These are phyloP conservation scores for Pseudococcus jackbeardsleyi DNA, from an alignment of 2,888 invertebrate species.

Conservation along the genomic window DNA sequence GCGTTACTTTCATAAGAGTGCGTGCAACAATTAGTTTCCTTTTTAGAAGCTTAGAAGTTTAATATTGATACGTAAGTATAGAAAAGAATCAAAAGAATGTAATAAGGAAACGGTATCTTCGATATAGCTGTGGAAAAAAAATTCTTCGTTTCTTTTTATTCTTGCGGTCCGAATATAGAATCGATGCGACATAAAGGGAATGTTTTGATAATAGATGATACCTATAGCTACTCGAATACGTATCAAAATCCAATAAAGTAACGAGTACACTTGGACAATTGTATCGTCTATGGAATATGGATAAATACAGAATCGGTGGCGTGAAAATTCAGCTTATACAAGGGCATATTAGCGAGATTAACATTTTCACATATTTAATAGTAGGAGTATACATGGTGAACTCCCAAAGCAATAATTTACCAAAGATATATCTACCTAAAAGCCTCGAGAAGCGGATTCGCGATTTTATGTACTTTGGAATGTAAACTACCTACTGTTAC, in stretches of 20 bases:
- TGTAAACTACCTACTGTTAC: neutral
- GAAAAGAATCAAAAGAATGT: slow-evolving; percentile 44
- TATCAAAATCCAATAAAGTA: slow-evolving; percentile 36
- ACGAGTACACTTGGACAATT: neutral
- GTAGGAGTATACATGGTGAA: neutral
- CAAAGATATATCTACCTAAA: neutral
- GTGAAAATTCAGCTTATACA: neutral
- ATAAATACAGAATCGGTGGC: neutral
- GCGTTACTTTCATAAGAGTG: neutral
- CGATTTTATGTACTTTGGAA: slow-evolving; percentile 1
- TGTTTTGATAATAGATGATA: neutral
- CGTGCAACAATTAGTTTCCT: slow-evolving; percentile 36
- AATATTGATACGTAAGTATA: slow-evolving; percentile 19
- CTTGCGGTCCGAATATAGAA: slow-evolving; percentile 1
- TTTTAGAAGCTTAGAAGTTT: neutral
- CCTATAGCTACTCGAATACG: neutral
- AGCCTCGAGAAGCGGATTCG: neutral
- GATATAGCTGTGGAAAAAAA: neutral
- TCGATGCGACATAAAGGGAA: neutral
- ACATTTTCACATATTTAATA: neutral
- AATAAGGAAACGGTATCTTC: slow-evolving; percentile 50
- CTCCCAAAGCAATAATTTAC: neutral
- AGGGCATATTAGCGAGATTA: neutral
- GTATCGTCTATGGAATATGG: neutral
- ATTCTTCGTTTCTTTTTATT: slow-evolving; percentile 26